These are phyloP conservation scores for Crotalus horridus DNA, from an alignment of 2,113 vertebrate species.

Conservation along the genomic window DNA sequence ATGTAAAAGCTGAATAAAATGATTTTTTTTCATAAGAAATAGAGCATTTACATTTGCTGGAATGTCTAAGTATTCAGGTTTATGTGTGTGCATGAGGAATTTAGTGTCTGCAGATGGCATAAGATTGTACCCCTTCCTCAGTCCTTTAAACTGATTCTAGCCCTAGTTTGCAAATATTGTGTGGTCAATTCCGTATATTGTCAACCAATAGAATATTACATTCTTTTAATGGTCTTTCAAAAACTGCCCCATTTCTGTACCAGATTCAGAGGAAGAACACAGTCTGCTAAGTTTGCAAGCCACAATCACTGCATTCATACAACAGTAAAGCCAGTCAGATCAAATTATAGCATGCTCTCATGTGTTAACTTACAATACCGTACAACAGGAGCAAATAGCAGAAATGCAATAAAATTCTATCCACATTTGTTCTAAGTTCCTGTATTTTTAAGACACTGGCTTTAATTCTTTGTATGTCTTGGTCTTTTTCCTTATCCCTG, in stretches of 20 bases:
- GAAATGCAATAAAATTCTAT: neutral
- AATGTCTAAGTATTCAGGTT: neutral
- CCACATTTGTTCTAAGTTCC: neutral
- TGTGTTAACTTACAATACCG: neutral
- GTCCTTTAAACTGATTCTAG: neutral
- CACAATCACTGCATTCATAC: neutral
- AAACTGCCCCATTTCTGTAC: neutral
- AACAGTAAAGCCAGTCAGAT: neutral
- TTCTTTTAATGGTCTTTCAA: neutral
- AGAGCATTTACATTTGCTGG: neutral
- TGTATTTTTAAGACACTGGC: neutral
- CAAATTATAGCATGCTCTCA: neutral
- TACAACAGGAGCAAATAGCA: neutral
- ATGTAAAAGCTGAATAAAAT: neutral
- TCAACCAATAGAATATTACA: neutral
- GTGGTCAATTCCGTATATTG: neutral
- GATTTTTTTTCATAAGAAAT: neutral
- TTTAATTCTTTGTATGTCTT: neutral
- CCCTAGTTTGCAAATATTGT: neutral
- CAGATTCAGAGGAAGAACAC: neutral
- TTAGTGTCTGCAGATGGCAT: neutral
- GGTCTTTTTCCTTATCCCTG: slow-evolving; percentile 11
- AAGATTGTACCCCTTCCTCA: neutral
- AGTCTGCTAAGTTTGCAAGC: neutral
- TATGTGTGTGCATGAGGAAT: neutral